These are phyloP conservation scores for Leptestheria dahalacensis DNA, from an alignment of 1,140 invertebrate species.

Conservation along the genomic window DNA sequence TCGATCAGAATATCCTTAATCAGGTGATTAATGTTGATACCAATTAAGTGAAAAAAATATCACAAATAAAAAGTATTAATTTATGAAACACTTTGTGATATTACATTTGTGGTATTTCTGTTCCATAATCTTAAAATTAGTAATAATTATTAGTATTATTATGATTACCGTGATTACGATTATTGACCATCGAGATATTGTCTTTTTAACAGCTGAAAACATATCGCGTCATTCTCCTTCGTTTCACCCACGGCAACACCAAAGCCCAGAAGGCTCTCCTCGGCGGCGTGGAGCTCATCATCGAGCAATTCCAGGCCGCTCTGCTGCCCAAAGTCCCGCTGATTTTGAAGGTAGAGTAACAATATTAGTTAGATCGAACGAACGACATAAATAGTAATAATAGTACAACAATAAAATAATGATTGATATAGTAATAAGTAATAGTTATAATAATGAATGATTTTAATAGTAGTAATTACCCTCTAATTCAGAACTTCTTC, in stretches of 20 bases:
- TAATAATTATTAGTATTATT: too few species aligned
- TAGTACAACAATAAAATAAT: not conserved
- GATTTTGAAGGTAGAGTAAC: slow-evolving; percentile 58
- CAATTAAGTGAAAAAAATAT: too few species aligned
- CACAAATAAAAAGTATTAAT: too few species aligned
- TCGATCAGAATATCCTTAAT: slow-evolving; percentile 64
- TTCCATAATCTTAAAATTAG: too few species aligned
- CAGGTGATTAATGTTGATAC: slow-evolving; percentile 50
- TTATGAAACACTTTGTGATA: too few species aligned
- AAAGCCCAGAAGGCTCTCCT: slow-evolving; percentile 91
- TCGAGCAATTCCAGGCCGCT: slow-evolving; percentile 59
- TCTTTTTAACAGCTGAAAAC: slow-evolving; percentile 29
- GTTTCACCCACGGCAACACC: slow-evolving; percentile 74
- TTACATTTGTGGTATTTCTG: too few species aligned
- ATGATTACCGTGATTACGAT: not conserved
- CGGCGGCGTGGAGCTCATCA: slow-evolving; percentile 85
- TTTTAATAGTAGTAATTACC: too few species aligned
- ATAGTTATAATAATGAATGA: not conserved
- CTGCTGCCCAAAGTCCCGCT: slow-evolving; percentile 77
- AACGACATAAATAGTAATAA: too few species aligned
- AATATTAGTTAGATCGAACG: too few species aligned
- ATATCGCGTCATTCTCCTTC: slow-evolving; percentile 52
- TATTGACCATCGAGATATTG: not conserved
- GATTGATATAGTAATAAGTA: too few species aligned
- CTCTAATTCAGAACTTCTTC: too few species aligned